Evolutionary conservation across 2,113 vertebrate species (phyloP), one percentile per base, ranked within the genome.

Genomic region (Trichechus manatus): DNA sequence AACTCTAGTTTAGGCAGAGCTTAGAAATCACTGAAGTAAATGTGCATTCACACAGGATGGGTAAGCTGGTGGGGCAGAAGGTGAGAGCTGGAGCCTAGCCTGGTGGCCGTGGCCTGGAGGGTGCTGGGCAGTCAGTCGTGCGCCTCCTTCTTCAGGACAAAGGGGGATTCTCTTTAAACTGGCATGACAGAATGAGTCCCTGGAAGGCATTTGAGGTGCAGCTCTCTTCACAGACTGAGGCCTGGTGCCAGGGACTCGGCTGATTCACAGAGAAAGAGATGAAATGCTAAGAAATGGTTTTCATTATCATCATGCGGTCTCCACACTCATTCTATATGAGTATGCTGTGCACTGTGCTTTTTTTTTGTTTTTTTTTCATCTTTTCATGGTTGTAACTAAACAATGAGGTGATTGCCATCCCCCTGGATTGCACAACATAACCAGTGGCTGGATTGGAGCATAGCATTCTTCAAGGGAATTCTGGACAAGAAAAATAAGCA

Each of bases 351-450:
- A 3, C 72, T 39, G 36, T 9, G n/a, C 70, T 74, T 56, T 87
- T 94, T 95, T 94, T 86, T 91, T 96, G 44, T 75, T 61, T 93
- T 94, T 97, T 82, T 23, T 84, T 70, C 7, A 61, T 87, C 95
- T 96, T 96, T 77, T 64, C 85, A 77, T 82, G 90, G 61, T 91
- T 94, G 74, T 97, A 97, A 97, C 96, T 97, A 97, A 98, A 95
- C 96, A 98, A 89, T 96, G 96, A 97, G 96, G 96, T 50, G 94
- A 97, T 83, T 92, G 20, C 95, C 87, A 91, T 93, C 89, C 92
- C 85, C 29, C 50, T 86, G 81, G 87, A 74, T 85, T 93, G 50
- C 44, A 78, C 72, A 94, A 93, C 11, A 50, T 87, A 27, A 95
- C 90, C 81, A 66, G 81, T 4, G 19, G 79, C 89, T 75, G 36